These are phyloP conservation scores for Aphis gossypii DNA, from an alignment of 1,140 invertebrate genomes.

Conservation along the genomic window DNA sequence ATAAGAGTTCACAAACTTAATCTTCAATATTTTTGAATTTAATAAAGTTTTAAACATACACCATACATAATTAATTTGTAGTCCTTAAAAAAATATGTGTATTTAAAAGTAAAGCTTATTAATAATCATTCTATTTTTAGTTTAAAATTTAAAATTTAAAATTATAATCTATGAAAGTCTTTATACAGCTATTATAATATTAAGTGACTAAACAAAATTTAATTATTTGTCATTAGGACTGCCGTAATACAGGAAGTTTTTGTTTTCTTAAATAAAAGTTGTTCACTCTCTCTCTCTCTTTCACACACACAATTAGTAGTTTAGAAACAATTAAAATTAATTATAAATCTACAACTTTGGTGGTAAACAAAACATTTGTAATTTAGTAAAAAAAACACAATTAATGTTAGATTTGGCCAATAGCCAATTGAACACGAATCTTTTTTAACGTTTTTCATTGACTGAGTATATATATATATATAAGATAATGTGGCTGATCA, in stretches of 20 bases:
- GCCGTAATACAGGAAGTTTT: neutral
- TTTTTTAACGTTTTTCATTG: neutral
- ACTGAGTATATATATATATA: neutral
- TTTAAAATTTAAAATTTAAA: neutral
- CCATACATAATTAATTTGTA: neutral
- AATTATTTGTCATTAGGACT: neutral
- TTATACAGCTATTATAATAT: neutral
- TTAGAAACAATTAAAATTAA: conserved; percentile 18
- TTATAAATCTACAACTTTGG: neutral
- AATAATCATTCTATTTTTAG: neutral
- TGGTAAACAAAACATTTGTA: conserved; percentile 28
- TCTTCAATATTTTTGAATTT: neutral
- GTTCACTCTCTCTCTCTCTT: neutral
- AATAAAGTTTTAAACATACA: neutral
- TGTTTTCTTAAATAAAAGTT: neutral
- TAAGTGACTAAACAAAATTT: neutral
- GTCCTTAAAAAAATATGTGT: too few species aligned
- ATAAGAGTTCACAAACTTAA: neutral
- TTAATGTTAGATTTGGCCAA: neutral
- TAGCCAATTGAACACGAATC: neutral
- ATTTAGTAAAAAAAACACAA: conserved; percentile 21
- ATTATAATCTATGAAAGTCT: neutral
- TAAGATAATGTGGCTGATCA: neutral
- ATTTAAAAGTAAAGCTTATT: neutral
- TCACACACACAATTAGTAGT: neutral